Evolutionary conservation across 2,113 vertebrate genomes (phyloP), one percentile per base, ranked within the genome.

Genomic region (Anarrhichthys ocellatus): DNA sequence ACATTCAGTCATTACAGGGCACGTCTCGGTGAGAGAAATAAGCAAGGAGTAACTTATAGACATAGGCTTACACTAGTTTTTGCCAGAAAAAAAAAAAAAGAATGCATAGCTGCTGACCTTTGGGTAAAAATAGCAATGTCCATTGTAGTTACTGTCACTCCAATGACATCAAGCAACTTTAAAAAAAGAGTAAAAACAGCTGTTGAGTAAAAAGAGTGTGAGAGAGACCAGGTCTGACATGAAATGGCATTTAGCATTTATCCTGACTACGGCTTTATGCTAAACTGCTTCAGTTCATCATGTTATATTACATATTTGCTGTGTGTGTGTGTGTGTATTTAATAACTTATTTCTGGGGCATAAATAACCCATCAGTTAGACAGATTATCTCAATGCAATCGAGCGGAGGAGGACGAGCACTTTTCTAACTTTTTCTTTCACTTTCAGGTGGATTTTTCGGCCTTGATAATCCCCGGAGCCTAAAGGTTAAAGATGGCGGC

Each of bases 231-330:
- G 48, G 58, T 67, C 59, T 84, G 72, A 84, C 83, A 78, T 36
- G 62, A 84, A 79, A 84, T 84, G 42, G 44, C 65, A 88, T 86
- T 88, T 76, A 86, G 81, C 78, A 79, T 88, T 86, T 76, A 82
- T 80, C 76, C 81, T 85, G 79, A 88, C 81, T 74, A 48, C 81
- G 79, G 84, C 61, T 82, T 74, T 86, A 89, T 84, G 85, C 87
- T 84, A 81, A 87, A 89, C 68, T 36, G 40, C 61, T 78, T 75
- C 76, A 68, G 48, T 82, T 86, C 69, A 80, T 84, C 54, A 71
- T 34, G 63, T 78, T 80, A 71, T 58, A 84, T 78, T 74, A 67
- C 72, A 5, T 3, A 69, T 68, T 50, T 34, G 29, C 65, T 40
- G 52, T 27, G 62, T 68, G 67, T 69, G 62, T 68, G 67, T 69